phyloP scores from a whole-genome alignment of 2,797 vertebrate species.

The Parauchenoglanis ngamensis region DNA sequence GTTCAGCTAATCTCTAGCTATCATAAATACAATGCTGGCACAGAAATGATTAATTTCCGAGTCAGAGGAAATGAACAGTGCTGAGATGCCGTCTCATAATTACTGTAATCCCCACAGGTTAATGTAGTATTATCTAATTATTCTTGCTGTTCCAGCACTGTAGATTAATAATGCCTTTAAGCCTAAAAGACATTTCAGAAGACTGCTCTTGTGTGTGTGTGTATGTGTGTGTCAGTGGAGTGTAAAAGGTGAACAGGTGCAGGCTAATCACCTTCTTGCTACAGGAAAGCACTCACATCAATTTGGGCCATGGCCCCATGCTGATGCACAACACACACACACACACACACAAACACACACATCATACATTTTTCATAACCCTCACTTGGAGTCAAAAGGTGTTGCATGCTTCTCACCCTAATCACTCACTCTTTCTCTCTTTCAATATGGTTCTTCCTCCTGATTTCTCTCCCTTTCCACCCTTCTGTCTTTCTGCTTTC shows the following conservation, averaged over 20 bases:
- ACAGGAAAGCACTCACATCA: conserved; percentile 12
- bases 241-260: conserved; percentile 30
- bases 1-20: not conserved
- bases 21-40: no score
- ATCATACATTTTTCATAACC: conserved; percentile 31
- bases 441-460: not conserved
- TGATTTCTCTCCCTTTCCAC: not conserved
- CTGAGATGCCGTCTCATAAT: conserved; percentile 1
- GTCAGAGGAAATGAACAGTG: not conserved
- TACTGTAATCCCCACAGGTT: not conserved
- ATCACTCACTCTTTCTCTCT: not conserved
- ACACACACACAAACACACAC: not conserved
- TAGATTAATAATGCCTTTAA: not conserved
- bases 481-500: not conserved
- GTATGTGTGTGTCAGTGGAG: not conserved
- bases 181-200: not conserved
- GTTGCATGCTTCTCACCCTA: not conserved
- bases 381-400: conserved; percentile 5
- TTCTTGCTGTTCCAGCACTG: not conserved
- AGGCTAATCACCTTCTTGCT: conserved; percentile 4
- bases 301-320: conserved; percentile 10
- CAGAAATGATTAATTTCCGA: not conserved
- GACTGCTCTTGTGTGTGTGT: not conserved
- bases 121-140: conserved; percentile 9
- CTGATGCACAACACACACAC: not conserved